Conservation (phyloP, 2,113 vertebrate species). For the Gallinago jamesoni region DNA sequence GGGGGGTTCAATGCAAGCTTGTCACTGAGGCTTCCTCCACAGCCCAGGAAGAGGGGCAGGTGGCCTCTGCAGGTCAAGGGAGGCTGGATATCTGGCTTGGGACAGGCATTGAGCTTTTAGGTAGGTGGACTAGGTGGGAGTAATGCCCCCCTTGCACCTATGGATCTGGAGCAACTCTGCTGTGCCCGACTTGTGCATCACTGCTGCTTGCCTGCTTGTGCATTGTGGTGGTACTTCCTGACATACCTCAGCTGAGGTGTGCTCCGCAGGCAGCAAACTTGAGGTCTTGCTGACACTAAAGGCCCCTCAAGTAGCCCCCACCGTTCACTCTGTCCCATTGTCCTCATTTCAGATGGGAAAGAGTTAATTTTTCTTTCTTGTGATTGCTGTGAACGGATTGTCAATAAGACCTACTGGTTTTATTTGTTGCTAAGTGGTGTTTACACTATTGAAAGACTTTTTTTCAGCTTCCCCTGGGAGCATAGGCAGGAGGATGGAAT, state of each 20-base stretch:
- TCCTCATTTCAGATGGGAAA: not conserved
- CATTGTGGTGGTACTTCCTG: not conserved
- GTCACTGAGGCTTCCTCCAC: rapidly evolving
- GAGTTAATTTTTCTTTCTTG: not conserved
- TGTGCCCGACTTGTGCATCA: not conserved
- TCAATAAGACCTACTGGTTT: not conserved
- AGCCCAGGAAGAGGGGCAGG: not conserved
- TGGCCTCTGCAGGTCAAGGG: not conserved
- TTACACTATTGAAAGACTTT: not conserved
- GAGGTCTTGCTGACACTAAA: not conserved
- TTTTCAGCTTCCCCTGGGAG: not conserved
- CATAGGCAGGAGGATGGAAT: not conserved
- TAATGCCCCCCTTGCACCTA: not conserved
- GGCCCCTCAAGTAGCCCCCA: not conserved
- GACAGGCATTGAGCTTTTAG: not conserved
- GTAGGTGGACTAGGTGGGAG: not conserved
- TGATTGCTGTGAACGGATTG: not conserved
- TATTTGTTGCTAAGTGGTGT: not conserved
- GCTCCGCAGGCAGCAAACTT: not conserved
- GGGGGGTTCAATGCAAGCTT: not conserved
- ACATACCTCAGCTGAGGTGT: not conserved
- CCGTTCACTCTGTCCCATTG: not conserved
- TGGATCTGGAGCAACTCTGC: not conserved
- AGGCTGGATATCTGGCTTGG: not conserved
- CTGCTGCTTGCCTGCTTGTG: not conserved